These are phyloP conservation scores for Florisuga fusca DNA, from an alignment of 2,797 vertebrate species.

Conservation along the genomic window DNA sequence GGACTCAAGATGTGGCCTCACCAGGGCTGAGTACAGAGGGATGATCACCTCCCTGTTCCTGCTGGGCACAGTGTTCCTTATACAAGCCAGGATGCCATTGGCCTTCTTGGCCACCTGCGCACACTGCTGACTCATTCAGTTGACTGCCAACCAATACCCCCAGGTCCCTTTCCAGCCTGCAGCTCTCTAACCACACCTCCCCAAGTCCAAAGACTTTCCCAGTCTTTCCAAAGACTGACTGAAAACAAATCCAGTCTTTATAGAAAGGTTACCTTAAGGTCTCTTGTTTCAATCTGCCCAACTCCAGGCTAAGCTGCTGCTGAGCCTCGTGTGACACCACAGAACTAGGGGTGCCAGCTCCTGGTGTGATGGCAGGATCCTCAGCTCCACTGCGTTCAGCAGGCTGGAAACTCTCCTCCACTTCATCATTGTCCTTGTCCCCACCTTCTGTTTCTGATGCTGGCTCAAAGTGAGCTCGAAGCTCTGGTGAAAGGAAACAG, in stretches of 20 bases:
- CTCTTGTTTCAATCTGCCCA: slow-evolving; percentile 87
- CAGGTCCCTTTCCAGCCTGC: too few relatives aligned
- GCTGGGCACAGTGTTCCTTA: too few relatives aligned
- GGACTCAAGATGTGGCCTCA: too few relatives aligned
- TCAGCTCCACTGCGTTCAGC: slow-evolving; percentile 66
- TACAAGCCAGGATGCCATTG: too few relatives aligned
- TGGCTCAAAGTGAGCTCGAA: slow-evolving; percentile 89
- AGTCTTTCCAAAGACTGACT: neutral
- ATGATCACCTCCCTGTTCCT: too few relatives aligned
- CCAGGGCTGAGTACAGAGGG: too few relatives aligned
- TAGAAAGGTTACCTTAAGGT: slow-evolving; percentile 83
- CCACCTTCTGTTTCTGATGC: slow-evolving; percentile 86
- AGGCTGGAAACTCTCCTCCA: slow-evolving; percentile 79
- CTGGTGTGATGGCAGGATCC: slow-evolving; percentile 54
- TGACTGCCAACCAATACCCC: too few relatives aligned
- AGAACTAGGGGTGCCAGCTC: slow-evolving; percentile 70
- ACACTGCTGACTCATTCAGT: too few relatives aligned
- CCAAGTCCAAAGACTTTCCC: too few relatives aligned
- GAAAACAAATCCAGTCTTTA: neutral
- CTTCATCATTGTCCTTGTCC: slow-evolving; percentile 86
- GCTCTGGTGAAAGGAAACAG: slow-evolving; percentile 79
- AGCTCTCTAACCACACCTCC: too few relatives aligned
- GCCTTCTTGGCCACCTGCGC: too few relatives aligned
- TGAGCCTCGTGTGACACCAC: slow-evolving; percentile 78
- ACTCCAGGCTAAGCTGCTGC: slow-evolving; percentile 82